These are phyloP conservation scores for Echinometra lucunter DNA, from an alignment of 53 echinoderm and acorn worm species.

Conservation along the genomic window DNA sequence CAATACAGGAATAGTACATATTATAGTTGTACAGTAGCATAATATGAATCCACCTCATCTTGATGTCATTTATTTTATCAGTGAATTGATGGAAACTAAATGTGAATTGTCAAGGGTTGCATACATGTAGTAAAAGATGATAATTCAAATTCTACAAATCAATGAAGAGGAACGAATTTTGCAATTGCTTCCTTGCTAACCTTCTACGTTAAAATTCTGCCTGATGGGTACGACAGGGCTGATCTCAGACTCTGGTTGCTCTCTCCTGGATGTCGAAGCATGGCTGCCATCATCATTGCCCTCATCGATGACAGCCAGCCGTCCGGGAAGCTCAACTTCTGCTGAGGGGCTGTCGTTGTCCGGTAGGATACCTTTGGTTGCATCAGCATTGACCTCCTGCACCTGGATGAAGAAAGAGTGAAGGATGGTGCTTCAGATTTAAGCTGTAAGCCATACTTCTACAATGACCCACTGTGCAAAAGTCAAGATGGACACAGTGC, in stretches of 20 bases:
- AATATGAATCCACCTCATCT: too few species aligned
- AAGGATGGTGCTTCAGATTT: not conserved
- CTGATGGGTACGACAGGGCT: slow-evolving; percentile 69
- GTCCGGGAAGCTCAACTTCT: slow-evolving; percentile 48
- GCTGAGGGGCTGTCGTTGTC: slow-evolving; percentile 51
- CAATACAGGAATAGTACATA: too few species aligned
- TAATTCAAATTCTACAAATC: too few species aligned
- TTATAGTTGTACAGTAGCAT: too few species aligned
- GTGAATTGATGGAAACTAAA: too few species aligned
- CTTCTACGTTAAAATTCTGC: slow-evolving; percentile 79
- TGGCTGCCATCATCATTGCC: slow-evolving; percentile 23
- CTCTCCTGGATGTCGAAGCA: slow-evolving; percentile 32
- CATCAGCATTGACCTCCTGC: slow-evolving; percentile 13
- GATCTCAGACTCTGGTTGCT: slow-evolving; percentile 50
- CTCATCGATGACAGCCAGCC: not conserved
- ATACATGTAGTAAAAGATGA: too few species aligned
- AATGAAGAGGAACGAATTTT: too few species aligned
- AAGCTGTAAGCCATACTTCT: too few species aligned
- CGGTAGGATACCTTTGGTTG: not conserved
- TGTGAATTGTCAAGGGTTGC: too few species aligned
- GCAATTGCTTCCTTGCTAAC: slow-evolving; percentile 52
- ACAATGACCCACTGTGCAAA: too few species aligned
- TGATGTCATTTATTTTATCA: too few species aligned
- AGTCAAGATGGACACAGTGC: too few species aligned
- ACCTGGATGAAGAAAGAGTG: not conserved